Evolutionary conservation across 2,888 invertebrate species (phyloP).

Genomic region (Aphrophora alni): DNA sequence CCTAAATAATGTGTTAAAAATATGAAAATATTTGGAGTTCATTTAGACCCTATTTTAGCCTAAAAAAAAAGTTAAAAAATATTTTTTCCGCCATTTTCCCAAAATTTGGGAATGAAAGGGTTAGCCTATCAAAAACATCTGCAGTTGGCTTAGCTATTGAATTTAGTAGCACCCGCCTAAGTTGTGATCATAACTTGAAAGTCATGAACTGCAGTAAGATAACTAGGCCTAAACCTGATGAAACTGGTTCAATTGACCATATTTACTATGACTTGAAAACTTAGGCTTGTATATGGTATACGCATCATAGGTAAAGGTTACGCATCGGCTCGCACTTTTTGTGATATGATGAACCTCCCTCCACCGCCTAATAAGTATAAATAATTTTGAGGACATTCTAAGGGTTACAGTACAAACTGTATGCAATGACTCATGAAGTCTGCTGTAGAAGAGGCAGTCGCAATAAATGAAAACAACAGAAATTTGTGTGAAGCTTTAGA

Average conservation of each 20-base stretch:
- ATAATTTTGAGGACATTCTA: conserved; percentile 7
- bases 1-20: too few relatives aligned
- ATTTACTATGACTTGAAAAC: conserved; percentile 17
- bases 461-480: conserved; percentile 10
- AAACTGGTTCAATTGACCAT: conserved; percentile 5
- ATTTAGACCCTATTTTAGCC: too few relatives aligned
- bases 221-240: conserved; percentile 4
- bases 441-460: conserved; percentile 18
- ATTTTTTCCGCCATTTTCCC: too few relatives aligned
- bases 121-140: conserved; percentile 11
- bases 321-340: conserved; percentile 12
- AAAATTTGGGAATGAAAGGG: too few relatives aligned
- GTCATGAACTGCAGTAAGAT: conserved; percentile 3
- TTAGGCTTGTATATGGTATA: conserved; percentile 13
- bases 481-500: conserved; percentile 21
- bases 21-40: too few relatives aligned
- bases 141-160: conserved; percentile 23
- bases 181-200: conserved; percentile 10
- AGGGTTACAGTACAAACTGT: conserved; percentile 9
- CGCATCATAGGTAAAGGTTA: conserved; percentile 16
- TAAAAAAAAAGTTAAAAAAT: too few relatives aligned
- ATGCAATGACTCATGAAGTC: conserved; percentile 16
- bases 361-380: conserved; percentile 10
- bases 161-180: conserved; percentile 13
- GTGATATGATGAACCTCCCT: conserved; percentile 25